phyloP scores from a whole-genome alignment of 2,888 invertebrate genomes.

The Hydrotaea diabolus region DNA sequence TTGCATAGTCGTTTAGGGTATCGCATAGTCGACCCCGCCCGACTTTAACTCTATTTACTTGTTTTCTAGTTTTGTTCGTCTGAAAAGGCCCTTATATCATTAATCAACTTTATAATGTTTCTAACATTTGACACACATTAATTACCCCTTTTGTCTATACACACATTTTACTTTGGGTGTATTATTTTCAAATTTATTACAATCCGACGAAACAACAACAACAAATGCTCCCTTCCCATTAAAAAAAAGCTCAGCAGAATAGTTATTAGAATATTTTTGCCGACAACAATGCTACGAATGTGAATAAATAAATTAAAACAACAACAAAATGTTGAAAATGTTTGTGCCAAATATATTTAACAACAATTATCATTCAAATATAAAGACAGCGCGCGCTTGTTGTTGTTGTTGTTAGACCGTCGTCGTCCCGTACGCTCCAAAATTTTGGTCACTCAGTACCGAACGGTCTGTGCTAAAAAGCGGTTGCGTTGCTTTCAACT shows the following conservation, averaged over 20 bases:
- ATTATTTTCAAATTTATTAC: background rate
- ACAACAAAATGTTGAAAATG: background rate
- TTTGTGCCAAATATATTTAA: constrained; percentile 29
- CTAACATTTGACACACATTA: no score
- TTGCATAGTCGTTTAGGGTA: no score
- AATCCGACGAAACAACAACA: background rate
- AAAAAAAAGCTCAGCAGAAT: background rate
- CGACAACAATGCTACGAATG: constrained; percentile 26
- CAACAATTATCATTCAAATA: constrained; percentile 15
- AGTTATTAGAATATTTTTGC: constrained; percentile 45
- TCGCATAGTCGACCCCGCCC: no score
- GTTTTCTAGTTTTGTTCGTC: no score
- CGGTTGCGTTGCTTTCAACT: constrained; percentile 7
- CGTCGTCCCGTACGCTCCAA: constrained; percentile 4
- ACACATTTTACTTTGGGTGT: constrained; percentile 4
- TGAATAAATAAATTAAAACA: background rate
- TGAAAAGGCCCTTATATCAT: no score
- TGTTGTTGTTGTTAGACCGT: background rate
- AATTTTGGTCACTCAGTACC: constrained; percentile 49
- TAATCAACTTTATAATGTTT: no score
- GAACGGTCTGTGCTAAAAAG: constrained; percentile 40
- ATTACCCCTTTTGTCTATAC: no score
- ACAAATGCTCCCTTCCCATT: constrained; percentile 18
- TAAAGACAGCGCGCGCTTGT: background rate
- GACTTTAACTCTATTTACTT: no score